Base-by-base conservation (phyloP, 53 echinoderm and acorn worm genomes). In the Hippasteria phrygiana region DNA sequence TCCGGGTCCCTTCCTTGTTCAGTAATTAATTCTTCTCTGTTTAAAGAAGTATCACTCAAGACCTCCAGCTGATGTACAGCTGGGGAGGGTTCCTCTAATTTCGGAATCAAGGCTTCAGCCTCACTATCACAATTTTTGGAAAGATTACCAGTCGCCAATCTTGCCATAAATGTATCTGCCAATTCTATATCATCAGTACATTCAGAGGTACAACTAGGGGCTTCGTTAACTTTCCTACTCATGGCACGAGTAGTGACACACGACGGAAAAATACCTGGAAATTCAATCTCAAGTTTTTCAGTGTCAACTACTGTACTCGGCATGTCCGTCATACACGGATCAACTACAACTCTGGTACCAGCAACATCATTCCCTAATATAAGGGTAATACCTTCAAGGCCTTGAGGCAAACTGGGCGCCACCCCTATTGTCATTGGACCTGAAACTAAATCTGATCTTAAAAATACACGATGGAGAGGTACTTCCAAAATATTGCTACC, bases 361-460 rank as follows among this genome's bases (percentile, higher is more conserved):
- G 77, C 84, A 55, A 88, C 63, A 83, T 93, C 94, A 88, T 91
- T 93, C 32, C 91, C 95, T 22, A 92, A 46, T 10, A 94, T 75
- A 74, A 90, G 51, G 34, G 81, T 88, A 26, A 92, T 80, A 62
- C 91, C 93, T 26, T 91, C 77, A 2, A 91, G 36, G 3, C 79
- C 79, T 31, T 79, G 18, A 4, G 92, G 95, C 78, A 93, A 87
- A 54, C 62, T 88, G 3, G 86, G 91, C 46, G 91, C 78, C 22
- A 91, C 86, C 31, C 88, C 89, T 31, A 95, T 62, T 4, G 88
- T 62, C 33, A 95, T 87, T 29, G 47, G 40, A 14, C 62, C 90
- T 24, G 90, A 27, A 32, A 78, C 62, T 40, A 90, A 77, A 12
- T 93, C 90, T 31, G 90, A 87, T 22, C 80, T 29, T 9, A 93